Evolutionary conservation across 2,888 invertebrate species (phyloP).

Genomic region (Eupsilia transversa): DNA sequence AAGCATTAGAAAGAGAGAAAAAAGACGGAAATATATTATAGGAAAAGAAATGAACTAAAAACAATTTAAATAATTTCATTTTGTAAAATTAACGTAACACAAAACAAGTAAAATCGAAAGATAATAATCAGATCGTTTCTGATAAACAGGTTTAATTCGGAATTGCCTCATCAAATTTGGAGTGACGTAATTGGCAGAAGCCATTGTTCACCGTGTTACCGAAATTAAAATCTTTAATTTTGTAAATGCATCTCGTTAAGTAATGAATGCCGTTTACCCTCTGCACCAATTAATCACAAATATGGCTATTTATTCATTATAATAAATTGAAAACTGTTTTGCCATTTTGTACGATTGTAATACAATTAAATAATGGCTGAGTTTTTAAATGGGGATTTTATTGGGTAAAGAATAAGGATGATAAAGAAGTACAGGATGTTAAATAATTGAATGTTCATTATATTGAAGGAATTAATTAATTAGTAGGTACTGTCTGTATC

Average conservation of each 20-base stretch:
- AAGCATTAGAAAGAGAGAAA: too few relatives aligned
- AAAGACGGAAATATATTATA: too few relatives aligned
- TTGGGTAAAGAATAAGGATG: not conserved
- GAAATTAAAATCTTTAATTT: constrained; percentile 54
- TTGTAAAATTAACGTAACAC: not conserved
- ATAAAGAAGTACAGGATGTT: not conserved
- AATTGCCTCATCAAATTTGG: constrained; percentile 35
- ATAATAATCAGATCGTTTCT: constrained; percentile 28
- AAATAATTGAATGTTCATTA: not conserved
- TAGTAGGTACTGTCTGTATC: not conserved
- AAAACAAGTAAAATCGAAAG: constrained; percentile 31
- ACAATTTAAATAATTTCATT: too few relatives aligned
- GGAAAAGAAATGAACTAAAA: too few relatives aligned
- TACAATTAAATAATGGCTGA: not conserved
- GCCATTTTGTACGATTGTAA: not conserved
- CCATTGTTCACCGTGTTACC: constrained; percentile 16
- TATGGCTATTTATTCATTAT: constrained; percentile 15
- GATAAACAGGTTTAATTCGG: constrained; percentile 32
- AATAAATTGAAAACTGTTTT: constrained; percentile 11
- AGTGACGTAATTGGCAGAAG: constrained; percentile 43
- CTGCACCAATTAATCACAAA: constrained; percentile 42
- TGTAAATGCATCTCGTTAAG: constrained; percentile 39
- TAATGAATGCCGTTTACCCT: constrained; percentile 42
- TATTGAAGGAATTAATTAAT: not conserved
- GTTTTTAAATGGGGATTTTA: not conserved